Evolutionary conservation across 2,888 invertebrate species (phyloP).

Genomic region (Troides helena): DNA sequence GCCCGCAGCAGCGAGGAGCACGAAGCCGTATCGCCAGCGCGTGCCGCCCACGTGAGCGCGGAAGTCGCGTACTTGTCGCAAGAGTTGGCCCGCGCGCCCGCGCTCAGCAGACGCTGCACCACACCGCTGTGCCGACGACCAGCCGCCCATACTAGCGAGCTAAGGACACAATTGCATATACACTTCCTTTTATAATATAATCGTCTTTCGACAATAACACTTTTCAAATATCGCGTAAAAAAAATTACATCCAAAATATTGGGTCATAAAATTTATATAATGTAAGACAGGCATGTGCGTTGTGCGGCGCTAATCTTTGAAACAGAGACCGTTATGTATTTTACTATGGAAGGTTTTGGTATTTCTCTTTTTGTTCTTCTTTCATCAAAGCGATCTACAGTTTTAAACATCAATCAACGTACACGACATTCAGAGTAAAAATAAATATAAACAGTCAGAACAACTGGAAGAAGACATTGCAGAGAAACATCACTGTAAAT

Average conservation of each 20-base stretch:
- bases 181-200: background rate
- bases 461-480: no score
- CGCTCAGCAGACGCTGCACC: constrained; percentile 88
- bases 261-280: background rate
- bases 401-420: no score
- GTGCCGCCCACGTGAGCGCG: constrained; percentile 96
- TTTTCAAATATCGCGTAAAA: background rate
- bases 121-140: constrained; percentile 94
- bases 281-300: no score
- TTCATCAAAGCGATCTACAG: no score
- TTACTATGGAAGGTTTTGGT: no score
- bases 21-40: constrained; percentile 92
- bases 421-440: no score
- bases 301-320: no score
- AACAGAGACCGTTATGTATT: no score
- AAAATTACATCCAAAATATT: no score
- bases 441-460: no score
- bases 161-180: constrained; percentile 34
- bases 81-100: constrained; percentile 96
- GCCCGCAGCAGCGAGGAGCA: constrained; percentile 90
- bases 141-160: constrained; percentile 97
- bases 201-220: background rate
- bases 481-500: no score
- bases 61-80: constrained; percentile 99
- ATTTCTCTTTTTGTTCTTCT: no score